phyloP scores from a whole-genome alignment of 2,797 vertebrate species.

The Alauda arvensis region DNA sequence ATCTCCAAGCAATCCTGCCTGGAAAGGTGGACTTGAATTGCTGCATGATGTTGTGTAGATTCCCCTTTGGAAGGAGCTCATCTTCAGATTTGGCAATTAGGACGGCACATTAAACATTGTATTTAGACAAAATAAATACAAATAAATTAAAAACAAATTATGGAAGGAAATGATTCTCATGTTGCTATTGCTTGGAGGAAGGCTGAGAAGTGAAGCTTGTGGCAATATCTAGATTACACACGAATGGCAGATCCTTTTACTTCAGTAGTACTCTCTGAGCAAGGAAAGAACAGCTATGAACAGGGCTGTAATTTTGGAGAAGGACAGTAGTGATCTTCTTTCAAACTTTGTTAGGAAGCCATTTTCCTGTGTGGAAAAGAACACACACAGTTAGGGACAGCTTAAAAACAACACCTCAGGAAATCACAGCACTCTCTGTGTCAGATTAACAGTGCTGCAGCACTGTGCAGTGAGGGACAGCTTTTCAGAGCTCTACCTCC shows the following conservation, averaged over 20 bases:
- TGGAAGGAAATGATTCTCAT: background rate
- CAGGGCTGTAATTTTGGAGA: constrained; percentile 54
- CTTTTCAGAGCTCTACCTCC: background rate
- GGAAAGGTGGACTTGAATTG: background rate
- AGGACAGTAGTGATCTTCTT: constrained; percentile 57
- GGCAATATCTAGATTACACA: background rate
- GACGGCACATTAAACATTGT: background rate
- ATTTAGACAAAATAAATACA: constrained; percentile 53
- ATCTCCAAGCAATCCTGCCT: background rate
- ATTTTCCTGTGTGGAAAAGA: constrained; percentile 64
- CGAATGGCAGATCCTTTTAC: background rate
- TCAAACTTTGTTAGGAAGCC: constrained; percentile 72
- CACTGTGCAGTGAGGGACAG: background rate
- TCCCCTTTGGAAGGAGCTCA: background rate
- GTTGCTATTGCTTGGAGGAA: constrained; percentile 1
- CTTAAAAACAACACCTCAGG: background rate
- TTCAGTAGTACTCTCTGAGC: constrained; percentile 65
- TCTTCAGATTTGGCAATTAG: background rate
- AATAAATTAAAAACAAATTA: constrained; percentile 40
- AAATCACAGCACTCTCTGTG: background rate
- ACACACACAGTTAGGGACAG: background rate
- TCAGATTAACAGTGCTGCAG: background rate
- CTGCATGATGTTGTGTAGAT: background rate
- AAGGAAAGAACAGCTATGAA: constrained; percentile 40
- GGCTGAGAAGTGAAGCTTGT: background rate